Percentiles rank a stretch among this genome's conserved stretches.
These are phyloP conservation scores for Cardiocondyla obscurior DNA, from an alignment of 1,140 invertebrate genomes.

Conservation along the genomic window DNA sequence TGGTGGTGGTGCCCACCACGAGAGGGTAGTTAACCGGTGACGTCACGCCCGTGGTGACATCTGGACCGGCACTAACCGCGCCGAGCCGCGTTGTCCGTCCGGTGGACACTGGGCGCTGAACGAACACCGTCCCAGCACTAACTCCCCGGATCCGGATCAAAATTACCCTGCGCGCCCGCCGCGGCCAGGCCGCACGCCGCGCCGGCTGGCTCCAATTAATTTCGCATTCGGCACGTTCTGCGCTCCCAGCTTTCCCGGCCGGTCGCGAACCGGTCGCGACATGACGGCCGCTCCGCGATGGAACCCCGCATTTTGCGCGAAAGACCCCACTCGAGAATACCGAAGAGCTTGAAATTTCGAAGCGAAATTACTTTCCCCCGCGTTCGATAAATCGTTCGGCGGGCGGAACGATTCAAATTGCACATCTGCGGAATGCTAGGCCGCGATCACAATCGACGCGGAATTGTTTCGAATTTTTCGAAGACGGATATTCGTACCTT, in stretches of 20 bases:
- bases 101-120: constrained; percentile 76
- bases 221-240: constrained; percentile 75
- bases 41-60: constrained; percentile 84
- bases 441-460: background rate
- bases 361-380: background rate
- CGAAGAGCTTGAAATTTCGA: background rate
- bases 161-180: constrained; percentile 77
- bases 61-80: constrained; percentile 79
- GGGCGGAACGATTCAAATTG: background rate
- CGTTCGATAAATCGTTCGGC: background rate
- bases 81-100: constrained; percentile 62
- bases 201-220: constrained; percentile 82
- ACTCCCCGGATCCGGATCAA: constrained; percentile 78
- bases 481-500: background rate
- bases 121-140: constrained; percentile 72
- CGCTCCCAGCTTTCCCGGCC: constrained; percentile 10
- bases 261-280: background rate
- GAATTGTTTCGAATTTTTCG: background rate
- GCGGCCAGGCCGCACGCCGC: constrained; percentile 62
- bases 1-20: constrained; percentile 61
- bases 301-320: background rate
- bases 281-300: background rate
- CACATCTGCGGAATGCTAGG: background rate
- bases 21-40: constrained; percentile 83
- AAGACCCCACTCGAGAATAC: background rate